A percentile compares a stretch with the other conserved stretches of the same genome.
Conservation (phyloP, 2,888 invertebrate species). For the Pyrochroa serraticornis region DNA sequence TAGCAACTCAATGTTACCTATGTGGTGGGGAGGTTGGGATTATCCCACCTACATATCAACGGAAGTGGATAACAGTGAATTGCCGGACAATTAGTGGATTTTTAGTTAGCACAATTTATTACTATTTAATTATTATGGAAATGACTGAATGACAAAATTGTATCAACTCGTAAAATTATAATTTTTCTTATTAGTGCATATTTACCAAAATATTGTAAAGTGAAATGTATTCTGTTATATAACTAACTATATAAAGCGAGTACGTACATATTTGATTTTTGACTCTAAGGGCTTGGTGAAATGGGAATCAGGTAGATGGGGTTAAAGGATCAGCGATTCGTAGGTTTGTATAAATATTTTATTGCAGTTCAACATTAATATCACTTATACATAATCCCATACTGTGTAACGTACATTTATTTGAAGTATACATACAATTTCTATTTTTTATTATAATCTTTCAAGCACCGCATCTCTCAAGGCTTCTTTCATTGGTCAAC, state of each 20-base stretch:
- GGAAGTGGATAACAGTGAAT: not conserved
- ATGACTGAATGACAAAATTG: conserved; percentile 10
- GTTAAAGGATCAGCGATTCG: not conserved
- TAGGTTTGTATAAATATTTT: conserved; percentile 22
- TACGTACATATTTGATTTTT: no score
- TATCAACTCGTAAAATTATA: conserved; percentile 4
- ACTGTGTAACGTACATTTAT: conserved; percentile 24
- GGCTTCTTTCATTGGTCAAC: conserved; percentile 34
- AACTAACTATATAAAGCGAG: not conserved
- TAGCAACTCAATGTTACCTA: conserved; percentile 21
- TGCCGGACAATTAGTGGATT: not conserved
- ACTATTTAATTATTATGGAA: not conserved
- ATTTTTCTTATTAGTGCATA: conserved; percentile 17
- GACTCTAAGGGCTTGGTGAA: no score
- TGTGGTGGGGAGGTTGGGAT: conserved; percentile 16
- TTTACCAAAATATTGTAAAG: conserved; percentile 18
- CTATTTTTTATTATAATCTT: conserved; percentile 19
- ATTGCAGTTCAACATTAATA: conserved; percentile 30
- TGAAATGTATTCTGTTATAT: conserved; percentile 22
- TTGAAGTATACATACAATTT: conserved; percentile 28
- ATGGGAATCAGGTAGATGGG: no score
- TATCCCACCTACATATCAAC: conserved; percentile 16
- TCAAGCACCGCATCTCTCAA: conserved; percentile 34
- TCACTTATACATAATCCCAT: conserved; percentile 26
- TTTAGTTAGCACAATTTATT: conserved; percentile 6